Percentiles rank a stretch among this genome's conserved stretches.
Conservation (phyloP, 2,113 vertebrate genomes). For the Mustela lutreola region DNA sequence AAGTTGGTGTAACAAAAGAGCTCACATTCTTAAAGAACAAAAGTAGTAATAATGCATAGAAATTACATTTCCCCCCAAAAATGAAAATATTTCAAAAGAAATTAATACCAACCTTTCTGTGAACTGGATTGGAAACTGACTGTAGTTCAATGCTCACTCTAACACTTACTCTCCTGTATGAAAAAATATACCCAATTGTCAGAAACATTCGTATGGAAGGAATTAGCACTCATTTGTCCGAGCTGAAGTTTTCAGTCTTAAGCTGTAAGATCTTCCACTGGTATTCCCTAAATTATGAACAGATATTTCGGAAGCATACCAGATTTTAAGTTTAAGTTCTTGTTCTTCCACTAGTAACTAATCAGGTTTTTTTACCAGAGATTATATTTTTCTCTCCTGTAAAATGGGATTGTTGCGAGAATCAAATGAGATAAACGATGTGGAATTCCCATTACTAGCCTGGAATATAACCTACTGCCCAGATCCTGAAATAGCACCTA, state of each 20-base stretch:
- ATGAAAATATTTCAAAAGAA: neutral
- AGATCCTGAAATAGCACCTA: conserved; percentile 29
- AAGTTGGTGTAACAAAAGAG: neutral
- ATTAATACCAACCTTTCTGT: conserved; percentile 92
- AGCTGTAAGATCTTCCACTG: neutral
- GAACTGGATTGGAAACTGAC: conserved; percentile 90
- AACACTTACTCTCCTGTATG: conserved; percentile 90
- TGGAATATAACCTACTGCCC: neutral
- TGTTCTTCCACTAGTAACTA: neutral
- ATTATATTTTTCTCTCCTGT: neutral
- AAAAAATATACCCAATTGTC: conserved; percentile 70
- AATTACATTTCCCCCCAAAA: conserved; percentile 12
- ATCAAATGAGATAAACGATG: neutral
- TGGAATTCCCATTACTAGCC: neutral
- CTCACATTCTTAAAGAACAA: neutral
- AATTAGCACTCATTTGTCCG: neutral
- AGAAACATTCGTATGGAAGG: conserved; percentile 31
- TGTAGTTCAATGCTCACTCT: conserved; percentile 94
- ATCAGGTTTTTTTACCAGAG: neutral
- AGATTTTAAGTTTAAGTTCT: neutral
- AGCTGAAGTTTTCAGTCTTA: neutral
- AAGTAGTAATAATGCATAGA: neutral
- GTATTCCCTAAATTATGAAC: neutral
- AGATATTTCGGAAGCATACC: neutral
- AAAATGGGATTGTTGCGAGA: neutral